Percentiles rank a stretch among this genome's conserved stretches.
phyloP scores from a whole-genome alignment of 2,797 vertebrate species.

The Pipistrellus pipistrellus region DNA sequence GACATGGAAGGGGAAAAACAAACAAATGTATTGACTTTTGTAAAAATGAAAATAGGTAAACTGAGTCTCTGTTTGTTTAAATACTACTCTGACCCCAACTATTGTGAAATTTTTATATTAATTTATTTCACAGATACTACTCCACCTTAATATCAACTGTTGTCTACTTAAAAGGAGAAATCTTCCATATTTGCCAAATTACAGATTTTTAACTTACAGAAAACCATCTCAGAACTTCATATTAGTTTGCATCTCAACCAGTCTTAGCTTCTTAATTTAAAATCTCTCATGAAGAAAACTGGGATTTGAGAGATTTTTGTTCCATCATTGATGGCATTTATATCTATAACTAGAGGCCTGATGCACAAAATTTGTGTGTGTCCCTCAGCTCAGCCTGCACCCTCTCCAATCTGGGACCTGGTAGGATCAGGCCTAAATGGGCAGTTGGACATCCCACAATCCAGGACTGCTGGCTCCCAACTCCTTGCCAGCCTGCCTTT shows the following conservation, averaged over 20 bases:
- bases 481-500: too few relatives aligned
- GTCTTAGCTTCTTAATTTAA: slow-evolving; percentile 32
- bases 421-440: too few relatives aligned
- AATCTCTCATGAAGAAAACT: not conserved
- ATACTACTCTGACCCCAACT: not conserved
- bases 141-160: not conserved
- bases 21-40: not conserved
- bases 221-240: not conserved
- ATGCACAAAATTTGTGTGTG: too few relatives aligned
- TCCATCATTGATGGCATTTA: not conserved
- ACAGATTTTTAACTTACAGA: not conserved
- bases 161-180: not conserved
- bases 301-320: not conserved
- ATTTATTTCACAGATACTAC: not conserved
- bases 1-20: not conserved
- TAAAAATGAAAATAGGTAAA: slow-evolving; percentile 14
- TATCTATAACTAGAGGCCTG: not conserved
- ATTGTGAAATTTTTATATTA: not conserved
- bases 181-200: not conserved
- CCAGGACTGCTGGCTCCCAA: too few relatives aligned
- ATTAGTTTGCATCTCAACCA: not conserved
- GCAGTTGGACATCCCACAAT: too few relatives aligned
- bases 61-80: not conserved
- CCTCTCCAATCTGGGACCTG: too few relatives aligned
- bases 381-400: too few relatives aligned